Evolutionary conservation across 2,888 invertebrate genomes (phyloP).

Genomic region (Apamea epomidion): DNA sequence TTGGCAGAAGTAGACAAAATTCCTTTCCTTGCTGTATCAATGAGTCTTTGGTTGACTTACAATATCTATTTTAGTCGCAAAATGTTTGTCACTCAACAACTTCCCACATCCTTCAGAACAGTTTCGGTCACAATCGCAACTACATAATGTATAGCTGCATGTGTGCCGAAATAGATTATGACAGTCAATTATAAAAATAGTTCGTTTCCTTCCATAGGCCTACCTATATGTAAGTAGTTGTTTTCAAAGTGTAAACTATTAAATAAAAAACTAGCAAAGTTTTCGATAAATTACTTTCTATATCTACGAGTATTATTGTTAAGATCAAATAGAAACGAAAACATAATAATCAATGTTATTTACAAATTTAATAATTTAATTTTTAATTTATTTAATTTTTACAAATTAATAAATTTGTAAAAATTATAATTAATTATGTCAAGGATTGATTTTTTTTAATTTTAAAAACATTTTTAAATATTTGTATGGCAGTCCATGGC

Average conservation of each 20-base stretch:
- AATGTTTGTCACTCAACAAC: constrained; percentile 28
- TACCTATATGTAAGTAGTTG: not conserved
- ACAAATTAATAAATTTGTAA: too few species aligned
- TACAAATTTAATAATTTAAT: too few species aligned
- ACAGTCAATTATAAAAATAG: not conserved
- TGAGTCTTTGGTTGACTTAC: not conserved
- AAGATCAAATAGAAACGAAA: not conserved
- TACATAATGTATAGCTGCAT: not conserved
- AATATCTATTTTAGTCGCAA: constrained; percentile 25
- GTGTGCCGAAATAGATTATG: constrained; percentile 33
- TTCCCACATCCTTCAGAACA: constrained; percentile 18
- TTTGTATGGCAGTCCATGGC: not conserved
- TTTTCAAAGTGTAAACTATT: not conserved
- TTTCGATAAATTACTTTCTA: not conserved
- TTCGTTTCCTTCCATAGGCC: not conserved
- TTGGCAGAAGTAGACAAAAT: not conserved
- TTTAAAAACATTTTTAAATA: too few species aligned
- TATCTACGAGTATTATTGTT: not conserved
- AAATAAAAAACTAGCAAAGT: not conserved
- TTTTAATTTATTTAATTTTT: too few species aligned
- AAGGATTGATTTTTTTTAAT: too few species aligned
- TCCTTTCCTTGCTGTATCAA: not conserved
- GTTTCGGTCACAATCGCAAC: constrained; percentile 2
- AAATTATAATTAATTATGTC: too few species aligned
- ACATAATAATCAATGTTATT: not conserved